Evolutionary conservation across 2,797 vertebrate genomes (phyloP).

Genomic region (Chiloscyllium punctatum): DNA sequence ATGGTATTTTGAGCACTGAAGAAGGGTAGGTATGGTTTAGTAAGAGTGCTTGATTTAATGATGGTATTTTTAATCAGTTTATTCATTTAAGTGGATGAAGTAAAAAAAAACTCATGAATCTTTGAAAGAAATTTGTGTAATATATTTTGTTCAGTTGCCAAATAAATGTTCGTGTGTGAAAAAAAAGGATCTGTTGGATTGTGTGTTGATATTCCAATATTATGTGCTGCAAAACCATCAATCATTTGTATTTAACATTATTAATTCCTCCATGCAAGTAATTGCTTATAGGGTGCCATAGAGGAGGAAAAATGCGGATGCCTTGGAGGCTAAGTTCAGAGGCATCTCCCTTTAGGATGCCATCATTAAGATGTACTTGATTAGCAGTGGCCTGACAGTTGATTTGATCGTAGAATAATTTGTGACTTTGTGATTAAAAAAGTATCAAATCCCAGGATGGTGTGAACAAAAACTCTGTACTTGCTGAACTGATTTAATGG

Average conservation of each 20-base stretch:
- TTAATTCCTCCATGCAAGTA: neutral
- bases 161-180: neutral
- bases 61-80: neutral
- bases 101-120: neutral
- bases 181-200: neutral
- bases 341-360: neutral
- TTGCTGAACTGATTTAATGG: neutral
- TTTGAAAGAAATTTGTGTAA: neutral
- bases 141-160: neutral
- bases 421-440: neutral
- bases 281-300: neutral
- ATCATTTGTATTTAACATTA: neutral
- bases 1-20: constrained; percentile 75
- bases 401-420: neutral
- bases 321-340: neutral
- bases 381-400: neutral
- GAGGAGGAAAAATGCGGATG: neutral
- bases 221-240: neutral
- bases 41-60: neutral
- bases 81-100: neutral
- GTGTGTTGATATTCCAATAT: neutral
- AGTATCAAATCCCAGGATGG: neutral
- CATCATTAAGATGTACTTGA: neutral
- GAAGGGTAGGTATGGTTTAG: constrained; percentile 70
- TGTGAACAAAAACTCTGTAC: too few relatives aligned